A percentile compares a stretch with the other conserved stretches of the same genome.
These are phyloP conservation scores for Artemia franciscana DNA, from an alignment of 1,140 invertebrate genomes.

Conservation along the genomic window DNA sequence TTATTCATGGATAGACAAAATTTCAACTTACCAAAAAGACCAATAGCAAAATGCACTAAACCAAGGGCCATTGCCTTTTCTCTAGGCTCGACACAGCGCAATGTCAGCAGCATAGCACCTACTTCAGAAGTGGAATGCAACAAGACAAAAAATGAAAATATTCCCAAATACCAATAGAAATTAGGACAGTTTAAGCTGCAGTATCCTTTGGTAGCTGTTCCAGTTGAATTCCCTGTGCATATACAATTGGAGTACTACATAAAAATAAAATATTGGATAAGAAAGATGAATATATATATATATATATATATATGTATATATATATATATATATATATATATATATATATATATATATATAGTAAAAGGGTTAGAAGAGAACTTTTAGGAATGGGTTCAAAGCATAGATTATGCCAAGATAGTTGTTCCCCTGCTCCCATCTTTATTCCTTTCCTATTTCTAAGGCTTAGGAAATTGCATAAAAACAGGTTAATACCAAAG, in stretches of 20 bases:
- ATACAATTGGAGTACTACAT: conserved; percentile 44
- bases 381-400: no score
- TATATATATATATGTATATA: not conserved
- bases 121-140: conserved; percentile 79
- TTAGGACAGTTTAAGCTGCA: conserved; percentile 52
- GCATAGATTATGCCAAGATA: no score
- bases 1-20: not conserved
- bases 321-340: no score
- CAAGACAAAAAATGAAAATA: conserved; percentile 69
- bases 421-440: no score
- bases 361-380: no score
- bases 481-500: no score
- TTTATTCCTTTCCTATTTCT: no score
- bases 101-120: conserved; percentile 64
- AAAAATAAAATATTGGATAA: conserved; percentile 3
- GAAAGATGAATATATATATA: not conserved
- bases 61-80: conserved; percentile 85
- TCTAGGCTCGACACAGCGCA: conserved; percentile 67
- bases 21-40: conserved; percentile 47
- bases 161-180: conserved; percentile 54
- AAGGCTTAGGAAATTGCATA: no score
- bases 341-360: no score
- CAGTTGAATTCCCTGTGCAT: conserved; percentile 29
- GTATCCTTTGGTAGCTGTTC: conserved; percentile 35
- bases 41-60: conserved; percentile 75